These are phyloP conservation scores for Odiellus spinosus DNA, from an alignment of 2,888 invertebrate genomes.

Conservation along the genomic window DNA sequence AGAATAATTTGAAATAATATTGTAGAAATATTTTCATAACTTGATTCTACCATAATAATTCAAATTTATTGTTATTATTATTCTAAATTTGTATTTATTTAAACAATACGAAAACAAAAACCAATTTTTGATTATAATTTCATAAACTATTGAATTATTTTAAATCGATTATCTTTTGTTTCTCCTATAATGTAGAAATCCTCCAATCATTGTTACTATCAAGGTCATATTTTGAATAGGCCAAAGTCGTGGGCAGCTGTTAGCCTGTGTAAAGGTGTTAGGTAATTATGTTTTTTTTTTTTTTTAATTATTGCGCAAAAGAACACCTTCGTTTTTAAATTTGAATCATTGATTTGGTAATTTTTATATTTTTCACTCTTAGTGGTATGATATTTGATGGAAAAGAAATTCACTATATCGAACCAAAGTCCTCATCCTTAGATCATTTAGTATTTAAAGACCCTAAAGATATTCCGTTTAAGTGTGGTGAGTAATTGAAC, in stretches of 20 bases:
- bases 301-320: not conserved
- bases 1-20: too few species aligned
- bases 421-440: conserved; percentile 27
- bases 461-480: too few species aligned
- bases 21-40: too few species aligned
- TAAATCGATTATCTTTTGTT: too few species aligned
- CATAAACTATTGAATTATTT: too few species aligned
- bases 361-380: conserved; percentile 1
- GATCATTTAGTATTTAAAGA: conserved; percentile 49
- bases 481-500: too few species aligned
- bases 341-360: not conserved
- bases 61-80: too few species aligned
- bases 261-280: conserved; percentile 56
- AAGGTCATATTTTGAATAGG: conserved; percentile 52
- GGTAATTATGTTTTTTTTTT: conserved; percentile 23
- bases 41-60: too few species aligned
- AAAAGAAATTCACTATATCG: conserved; percentile 53
- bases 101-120: too few species aligned
- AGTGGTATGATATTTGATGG: conserved; percentile 66
- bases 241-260: conserved; percentile 62
- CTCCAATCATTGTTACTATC: conserved; percentile 46
- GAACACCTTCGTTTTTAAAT: not conserved
- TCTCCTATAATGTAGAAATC: too few species aligned
- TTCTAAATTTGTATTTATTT: too few species aligned
- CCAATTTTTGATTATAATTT: too few species aligned